Percentiles rank a stretch among this genome's conserved stretches.
Conservation (phyloP, 2,113 vertebrate species). For the Rhinogobius similis region DNA sequence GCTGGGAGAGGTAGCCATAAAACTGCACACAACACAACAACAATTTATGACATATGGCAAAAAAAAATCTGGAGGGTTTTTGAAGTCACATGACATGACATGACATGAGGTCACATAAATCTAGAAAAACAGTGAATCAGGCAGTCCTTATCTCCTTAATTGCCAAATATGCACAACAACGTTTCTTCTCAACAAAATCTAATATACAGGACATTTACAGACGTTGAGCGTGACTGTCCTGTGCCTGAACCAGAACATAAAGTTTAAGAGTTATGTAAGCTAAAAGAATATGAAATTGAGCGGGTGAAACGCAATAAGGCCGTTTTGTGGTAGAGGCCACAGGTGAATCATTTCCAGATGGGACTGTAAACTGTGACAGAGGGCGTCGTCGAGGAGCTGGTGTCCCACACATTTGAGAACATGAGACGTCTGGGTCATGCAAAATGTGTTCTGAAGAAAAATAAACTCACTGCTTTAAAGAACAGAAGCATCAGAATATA, state of each 20-base stretch:
- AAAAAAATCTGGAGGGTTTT: background rate
- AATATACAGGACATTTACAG: background rate
- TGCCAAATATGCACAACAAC: too few species aligned
- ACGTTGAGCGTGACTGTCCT: background rate
- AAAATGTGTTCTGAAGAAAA: too few species aligned
- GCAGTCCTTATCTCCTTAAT: too few species aligned
- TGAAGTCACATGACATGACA: too few species aligned
- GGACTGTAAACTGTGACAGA: background rate
- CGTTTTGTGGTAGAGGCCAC: background rate
- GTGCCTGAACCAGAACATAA: background rate
- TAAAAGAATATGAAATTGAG: background rate
- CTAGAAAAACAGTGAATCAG: background rate
- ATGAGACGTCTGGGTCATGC: too few species aligned
- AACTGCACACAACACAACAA: conserved; percentile 75
- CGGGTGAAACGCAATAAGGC: background rate
- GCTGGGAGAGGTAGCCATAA: conserved; percentile 98
- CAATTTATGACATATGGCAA: background rate
- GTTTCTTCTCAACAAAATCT: background rate
- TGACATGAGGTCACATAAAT: background rate
- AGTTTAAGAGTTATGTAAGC: background rate
- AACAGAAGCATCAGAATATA: too few species aligned
- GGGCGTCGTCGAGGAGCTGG: too few species aligned
- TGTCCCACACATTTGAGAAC: too few species aligned
- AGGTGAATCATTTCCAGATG: conserved; percentile 6
- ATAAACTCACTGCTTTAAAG: too few species aligned